Evolutionary conservation across 2,113 vertebrate species (phyloP).

Genomic region (Chinchilla lanigera): DNA sequence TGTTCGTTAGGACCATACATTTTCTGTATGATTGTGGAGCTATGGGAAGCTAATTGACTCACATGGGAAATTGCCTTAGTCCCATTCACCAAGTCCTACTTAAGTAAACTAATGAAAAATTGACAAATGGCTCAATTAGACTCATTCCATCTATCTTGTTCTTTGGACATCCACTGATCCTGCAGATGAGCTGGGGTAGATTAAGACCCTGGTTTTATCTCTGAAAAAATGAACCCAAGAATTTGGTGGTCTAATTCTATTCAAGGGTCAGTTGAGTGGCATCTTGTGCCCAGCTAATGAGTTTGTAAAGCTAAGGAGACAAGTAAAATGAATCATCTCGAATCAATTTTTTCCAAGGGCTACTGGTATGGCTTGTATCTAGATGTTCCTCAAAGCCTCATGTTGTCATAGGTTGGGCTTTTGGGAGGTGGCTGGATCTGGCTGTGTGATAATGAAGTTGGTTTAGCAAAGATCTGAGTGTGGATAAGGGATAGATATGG

Average conservation of each 20-base stretch:
- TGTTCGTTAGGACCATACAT: slow-evolving; percentile 33
- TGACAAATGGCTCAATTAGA: slow-evolving; percentile 59
- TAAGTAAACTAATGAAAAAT: slow-evolving; percentile 71
- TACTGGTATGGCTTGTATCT: not conserved
- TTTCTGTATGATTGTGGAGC: not conserved
- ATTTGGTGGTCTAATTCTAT: not conserved
- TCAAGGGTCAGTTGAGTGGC: not conserved
- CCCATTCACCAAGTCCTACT: slow-evolving; percentile 60
- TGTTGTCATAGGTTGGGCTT: not conserved
- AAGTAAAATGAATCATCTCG: not conserved
- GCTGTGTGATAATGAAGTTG: not conserved
- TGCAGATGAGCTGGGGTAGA: not conserved
- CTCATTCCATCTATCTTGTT: slow-evolving; percentile 37
- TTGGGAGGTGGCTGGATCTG: not conserved
- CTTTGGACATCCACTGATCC: not conserved
- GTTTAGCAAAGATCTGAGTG: not conserved
- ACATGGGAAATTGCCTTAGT: not conserved
- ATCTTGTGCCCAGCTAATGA: not conserved
- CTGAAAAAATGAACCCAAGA: not conserved
- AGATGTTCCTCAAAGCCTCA: not conserved
- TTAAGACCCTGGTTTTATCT: not conserved
- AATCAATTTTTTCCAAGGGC: not conserved
- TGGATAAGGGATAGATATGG: not conserved
- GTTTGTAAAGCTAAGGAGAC: not conserved
- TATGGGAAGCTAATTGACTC: slow-evolving; percentile 35